A percentile compares a stretch with the other conserved stretches of the same genome.
These are phyloP conservation scores for Phrynocephalus vlangalii DNA, from an alignment of 2,797 vertebrate genomes.

Conservation along the genomic window DNA sequence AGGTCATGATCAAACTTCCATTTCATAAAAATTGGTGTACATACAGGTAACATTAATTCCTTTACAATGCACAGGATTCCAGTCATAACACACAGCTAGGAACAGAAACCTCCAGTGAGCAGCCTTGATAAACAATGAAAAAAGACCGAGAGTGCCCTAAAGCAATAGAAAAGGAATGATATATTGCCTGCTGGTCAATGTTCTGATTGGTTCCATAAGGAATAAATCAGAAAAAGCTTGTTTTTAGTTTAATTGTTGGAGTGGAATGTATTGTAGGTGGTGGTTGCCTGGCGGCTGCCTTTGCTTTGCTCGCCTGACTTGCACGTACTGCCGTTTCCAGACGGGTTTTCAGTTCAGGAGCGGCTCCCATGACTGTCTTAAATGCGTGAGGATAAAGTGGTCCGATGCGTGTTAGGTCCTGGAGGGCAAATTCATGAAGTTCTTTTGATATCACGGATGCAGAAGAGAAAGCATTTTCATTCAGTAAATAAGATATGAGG, in stretches of 20 bases:
- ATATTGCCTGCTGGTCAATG: slow-evolving; percentile 54
- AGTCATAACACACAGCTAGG: slow-evolving; percentile 53
- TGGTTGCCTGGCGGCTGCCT: slow-evolving; percentile 87
- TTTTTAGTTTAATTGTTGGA: slow-evolving; percentile 99
- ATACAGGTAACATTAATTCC: slow-evolving; percentile 60
- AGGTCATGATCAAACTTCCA: slow-evolving; percentile 68
- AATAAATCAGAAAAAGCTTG: slow-evolving; percentile 90
- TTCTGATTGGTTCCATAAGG: slow-evolving; percentile 58
- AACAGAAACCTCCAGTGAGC: slow-evolving; percentile 52
- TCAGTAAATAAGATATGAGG: slow-evolving; percentile 94
- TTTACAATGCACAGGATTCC: slow-evolving; percentile 60
- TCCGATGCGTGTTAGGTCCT: slow-evolving; percentile 96
- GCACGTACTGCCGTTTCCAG: slow-evolving; percentile 94
- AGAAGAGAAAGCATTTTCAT: slow-evolving; percentile 89
- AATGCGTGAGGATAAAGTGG: slow-evolving; percentile 96
- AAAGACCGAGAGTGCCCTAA: slow-evolving; percentile 58
- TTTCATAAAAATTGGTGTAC: slow-evolving; percentile 73
- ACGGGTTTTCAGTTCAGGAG: slow-evolving; percentile 93
- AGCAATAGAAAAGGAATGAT: slow-evolving; percentile 57
- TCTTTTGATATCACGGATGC: slow-evolving; percentile 86
- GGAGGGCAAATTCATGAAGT: slow-evolving; percentile 96
- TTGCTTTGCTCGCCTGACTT: slow-evolving; percentile 95
- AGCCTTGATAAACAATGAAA: slow-evolving; percentile 65
- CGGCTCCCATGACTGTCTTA: slow-evolving; percentile 95
- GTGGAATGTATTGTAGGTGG: slow-evolving; percentile 88